Conservation (phyloP, 2,797 vertebrate species). For the Neopelma chrysocephalum region DNA sequence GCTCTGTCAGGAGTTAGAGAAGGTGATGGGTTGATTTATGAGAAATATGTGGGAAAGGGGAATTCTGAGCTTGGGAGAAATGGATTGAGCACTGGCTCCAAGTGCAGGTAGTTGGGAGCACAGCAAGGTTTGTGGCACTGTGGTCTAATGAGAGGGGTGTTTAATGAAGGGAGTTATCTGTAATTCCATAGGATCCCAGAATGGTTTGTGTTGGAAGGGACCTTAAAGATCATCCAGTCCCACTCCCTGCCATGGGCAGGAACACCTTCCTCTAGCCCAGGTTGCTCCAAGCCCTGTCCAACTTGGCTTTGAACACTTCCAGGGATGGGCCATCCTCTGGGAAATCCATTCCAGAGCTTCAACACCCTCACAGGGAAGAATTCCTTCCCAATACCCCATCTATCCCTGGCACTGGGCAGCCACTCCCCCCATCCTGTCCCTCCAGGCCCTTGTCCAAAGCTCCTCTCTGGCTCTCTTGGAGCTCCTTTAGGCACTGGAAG, state of each 20-base stretch:
- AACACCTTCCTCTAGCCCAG: not conserved
- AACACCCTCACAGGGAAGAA: not conserved
- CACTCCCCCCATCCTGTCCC: not conserved
- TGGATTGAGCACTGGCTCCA: not conserved
- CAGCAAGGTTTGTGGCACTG: not conserved
- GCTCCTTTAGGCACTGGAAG: accelerated
- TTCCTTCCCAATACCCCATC: not conserved
- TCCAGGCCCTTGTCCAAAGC: accelerated
- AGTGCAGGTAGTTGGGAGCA: not conserved
- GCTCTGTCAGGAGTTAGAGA: not conserved
- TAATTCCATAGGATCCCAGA: not conserved
- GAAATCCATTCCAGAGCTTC: not conserved
- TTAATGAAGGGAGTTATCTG: not conserved
- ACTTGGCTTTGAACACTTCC: accelerated
- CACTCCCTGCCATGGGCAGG: not conserved
- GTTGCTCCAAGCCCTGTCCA: accelerated
- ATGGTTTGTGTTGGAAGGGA: not conserved
- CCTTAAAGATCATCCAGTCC: accelerated
- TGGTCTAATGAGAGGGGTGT: not conserved
- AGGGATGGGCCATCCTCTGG: not conserved
- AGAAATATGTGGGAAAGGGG: not conserved
- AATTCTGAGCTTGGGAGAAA: not conserved
- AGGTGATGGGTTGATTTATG: not conserved
- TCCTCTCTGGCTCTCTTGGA: not conserved
- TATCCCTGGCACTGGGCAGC: accelerated